Percentiles rank a stretch among this genome's conserved stretches.
Evolutionary conservation across 2,888 invertebrate genomes (phyloP).

Genomic region (Coremacera marginata): DNA sequence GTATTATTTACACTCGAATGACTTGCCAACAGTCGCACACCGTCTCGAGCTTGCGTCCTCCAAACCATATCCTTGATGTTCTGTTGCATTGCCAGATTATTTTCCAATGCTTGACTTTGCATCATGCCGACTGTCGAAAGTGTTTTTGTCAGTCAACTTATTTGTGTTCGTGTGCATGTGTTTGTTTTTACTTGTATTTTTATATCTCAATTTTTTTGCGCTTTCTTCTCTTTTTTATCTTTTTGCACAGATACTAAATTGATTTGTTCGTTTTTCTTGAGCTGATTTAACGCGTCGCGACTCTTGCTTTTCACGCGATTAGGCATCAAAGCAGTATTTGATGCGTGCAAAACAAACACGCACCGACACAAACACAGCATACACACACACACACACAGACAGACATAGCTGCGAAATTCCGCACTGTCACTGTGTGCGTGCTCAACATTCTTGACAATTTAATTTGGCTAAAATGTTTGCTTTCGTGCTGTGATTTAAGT

Average conservation of each 20-base stretch:
- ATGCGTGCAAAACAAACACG: neutral
- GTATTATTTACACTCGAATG: slow-evolving; percentile 25
- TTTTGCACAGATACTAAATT: slow-evolving; percentile 15
- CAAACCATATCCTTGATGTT: no score
- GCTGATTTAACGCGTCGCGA: slow-evolving; percentile 39
- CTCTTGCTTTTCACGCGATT: slow-evolving; percentile 42
- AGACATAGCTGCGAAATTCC: neutral
- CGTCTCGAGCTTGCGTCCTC: neutral
- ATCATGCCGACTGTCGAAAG: neutral
- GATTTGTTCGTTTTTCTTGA: slow-evolving; percentile 17
- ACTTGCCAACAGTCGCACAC: slow-evolving; percentile 4
- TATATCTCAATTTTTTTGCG: neutral
- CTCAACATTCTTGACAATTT: slow-evolving; percentile 10
- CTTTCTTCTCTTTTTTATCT: neutral
- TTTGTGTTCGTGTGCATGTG: slow-evolving; percentile 10
- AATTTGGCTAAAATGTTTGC: slow-evolving; percentile 25
- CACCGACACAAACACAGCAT: neutral
- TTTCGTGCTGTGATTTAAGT: neutral
- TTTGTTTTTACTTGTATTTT: neutral
- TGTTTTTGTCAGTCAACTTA: slow-evolving; percentile 10
- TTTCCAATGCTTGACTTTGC: neutral
- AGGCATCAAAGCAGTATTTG: slow-evolving; percentile 38
- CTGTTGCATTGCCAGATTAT: neutral
- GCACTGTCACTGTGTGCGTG: neutral
- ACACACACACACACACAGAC: neutral